A percentile compares a stretch with the other conserved stretches of the same genome.
Evolutionary conservation across 2,113 vertebrate species (phyloP).

Genomic region (Leptosomus discolor): DNA sequence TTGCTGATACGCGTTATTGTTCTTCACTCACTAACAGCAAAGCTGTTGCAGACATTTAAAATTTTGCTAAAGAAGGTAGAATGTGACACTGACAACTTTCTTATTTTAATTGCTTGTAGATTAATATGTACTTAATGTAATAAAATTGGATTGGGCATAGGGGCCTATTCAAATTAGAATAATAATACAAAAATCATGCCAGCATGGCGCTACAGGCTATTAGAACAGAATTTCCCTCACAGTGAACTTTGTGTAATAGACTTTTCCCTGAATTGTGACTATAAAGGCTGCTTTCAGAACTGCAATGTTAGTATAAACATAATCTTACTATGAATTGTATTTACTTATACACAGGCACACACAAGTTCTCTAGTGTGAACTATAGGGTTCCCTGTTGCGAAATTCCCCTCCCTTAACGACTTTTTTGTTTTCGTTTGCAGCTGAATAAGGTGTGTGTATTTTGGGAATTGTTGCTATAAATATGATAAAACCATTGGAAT

Average conservation of each 20-base stretch:
- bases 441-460: slow-evolving; percentile 32
- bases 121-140: slow-evolving; percentile 44
- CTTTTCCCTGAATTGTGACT: neutral
- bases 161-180: slow-evolving; percentile 41
- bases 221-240: slow-evolving; percentile 14
- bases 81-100: slow-evolving; percentile 22
- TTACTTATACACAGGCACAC: neutral
- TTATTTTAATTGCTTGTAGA: slow-evolving; percentile 49
- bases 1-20: neutral
- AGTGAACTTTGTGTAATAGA: slow-evolving; percentile 11
- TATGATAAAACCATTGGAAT: neutral
- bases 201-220: neutral
- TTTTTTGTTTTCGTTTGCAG: neutral
- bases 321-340: neutral
- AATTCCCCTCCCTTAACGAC: neutral
- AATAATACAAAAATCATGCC: slow-evolving; percentile 19
- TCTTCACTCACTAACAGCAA: neutral
- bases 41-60: neutral
- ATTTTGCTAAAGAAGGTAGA: neutral
- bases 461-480: slow-evolving; percentile 25
- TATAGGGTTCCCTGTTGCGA: neutral
- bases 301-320: neutral
- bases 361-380: neutral
- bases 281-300: slow-evolving; percentile 45
- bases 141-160: slow-evolving; percentile 51